Base-by-base conservation (phyloP, 2,797 vertebrate species). In the Gymnoscopelus braueri region DNA sequence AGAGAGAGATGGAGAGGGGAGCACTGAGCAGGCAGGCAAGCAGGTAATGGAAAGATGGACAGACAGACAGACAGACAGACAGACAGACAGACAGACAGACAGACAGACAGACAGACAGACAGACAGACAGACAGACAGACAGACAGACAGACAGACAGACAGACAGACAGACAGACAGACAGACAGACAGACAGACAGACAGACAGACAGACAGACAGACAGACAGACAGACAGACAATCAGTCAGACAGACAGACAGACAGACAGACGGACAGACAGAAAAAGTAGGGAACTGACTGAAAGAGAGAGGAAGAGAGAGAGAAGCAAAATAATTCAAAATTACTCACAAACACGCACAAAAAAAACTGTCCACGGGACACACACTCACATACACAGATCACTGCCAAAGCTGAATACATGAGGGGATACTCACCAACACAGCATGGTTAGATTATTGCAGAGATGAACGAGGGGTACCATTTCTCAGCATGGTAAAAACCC, bases 381-480 rank as follows among this genome's bases (percentile, higher is more conserved):
- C 5, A 59, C 2, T 7, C 26, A 50, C 63, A 74, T 13, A 50
- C 61, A 44, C 12, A 60, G 19, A 64, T n/a, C 29, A 23, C 5
- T 6, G 14, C 14, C 51, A 53, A n/a, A 56, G 50, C 8, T 9
- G 63, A 2, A 29, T 1, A n/a, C 19, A 60, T 14, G 2, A 26
- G 51, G 77, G 49, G 13, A 51, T 76, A 80, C 88, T 77, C 75
- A 84, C 88, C 81, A 79, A 13, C 66, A 35, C 78, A 69, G 19
- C 63, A 63, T 56, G 63, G 58, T 19, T 71, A 78, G 63, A 50
- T 32, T 72, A 78, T 15, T 51, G 32, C 3, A 61, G 39, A 49
- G 59, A 55, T 69, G 14, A 74, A 65, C 13, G 14, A 65, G 56
- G 8, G 61, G 66, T 66, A 54, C 53, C 0, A 59, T 76, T 69